phyloP scores from a whole-genome alignment of 2,113 vertebrate genomes.

The Heptranchias perlo region DNA sequence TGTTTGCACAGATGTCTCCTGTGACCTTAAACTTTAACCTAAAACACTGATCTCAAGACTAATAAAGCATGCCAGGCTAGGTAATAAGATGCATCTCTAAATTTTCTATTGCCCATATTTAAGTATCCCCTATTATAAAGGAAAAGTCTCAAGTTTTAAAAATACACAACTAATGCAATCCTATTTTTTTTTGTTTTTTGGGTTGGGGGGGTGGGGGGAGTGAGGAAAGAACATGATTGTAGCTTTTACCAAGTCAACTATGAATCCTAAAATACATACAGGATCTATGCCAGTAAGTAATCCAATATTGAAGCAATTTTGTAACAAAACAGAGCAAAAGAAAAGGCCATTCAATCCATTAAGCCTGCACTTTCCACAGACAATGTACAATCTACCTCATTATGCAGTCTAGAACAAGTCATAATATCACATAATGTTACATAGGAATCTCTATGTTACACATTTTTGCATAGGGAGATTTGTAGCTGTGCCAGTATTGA shows the following conservation, averaged over 20 bases:
- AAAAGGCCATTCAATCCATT: not conserved
- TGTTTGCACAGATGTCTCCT: not conserved
- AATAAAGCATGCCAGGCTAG: constrained; percentile 5
- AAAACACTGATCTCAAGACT: not conserved
- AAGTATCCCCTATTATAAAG: not conserved
- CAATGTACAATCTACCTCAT: not conserved
- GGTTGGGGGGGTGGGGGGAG: not conserved
- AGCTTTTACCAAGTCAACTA: not conserved
- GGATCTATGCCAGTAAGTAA: not conserved
- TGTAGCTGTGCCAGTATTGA: not conserved
- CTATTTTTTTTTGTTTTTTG: not conserved
- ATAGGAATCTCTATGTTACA: not conserved
- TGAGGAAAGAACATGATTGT: not conserved
- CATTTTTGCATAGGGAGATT: not conserved
- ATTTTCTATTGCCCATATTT: not conserved
- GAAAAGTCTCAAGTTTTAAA: not conserved
- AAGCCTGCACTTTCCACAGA: not conserved
- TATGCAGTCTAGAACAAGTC: not conserved
- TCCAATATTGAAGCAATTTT: not conserved
- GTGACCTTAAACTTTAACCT: constrained; percentile 33
- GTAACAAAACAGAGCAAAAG: not conserved
- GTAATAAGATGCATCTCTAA: constrained; percentile 26
- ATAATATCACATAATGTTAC: not conserved
- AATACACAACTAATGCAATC: not conserved
- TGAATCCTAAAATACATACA: not conserved